phyloP scores from a whole-genome alignment of 2,888 invertebrate species.

The Plutella xylostella region DNA sequence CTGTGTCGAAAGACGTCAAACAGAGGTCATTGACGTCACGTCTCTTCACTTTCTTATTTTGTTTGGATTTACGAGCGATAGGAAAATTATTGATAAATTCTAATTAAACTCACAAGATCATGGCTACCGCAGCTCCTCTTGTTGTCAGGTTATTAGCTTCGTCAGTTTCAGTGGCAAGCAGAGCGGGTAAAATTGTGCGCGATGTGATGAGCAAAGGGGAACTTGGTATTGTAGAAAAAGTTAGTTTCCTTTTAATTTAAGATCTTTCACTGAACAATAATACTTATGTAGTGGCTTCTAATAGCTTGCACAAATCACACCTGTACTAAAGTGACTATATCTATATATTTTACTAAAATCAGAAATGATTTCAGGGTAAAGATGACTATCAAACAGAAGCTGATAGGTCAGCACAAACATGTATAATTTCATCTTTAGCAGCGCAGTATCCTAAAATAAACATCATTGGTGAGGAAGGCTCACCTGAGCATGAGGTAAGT shows the following conservation, averaged over 20 bases:
- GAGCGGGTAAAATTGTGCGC: constrained; percentile 90
- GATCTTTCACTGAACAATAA: neutral
- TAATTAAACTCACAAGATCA: constrained; percentile 23
- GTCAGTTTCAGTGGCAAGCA: constrained; percentile 81
- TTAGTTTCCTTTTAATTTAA: constrained; percentile 25
- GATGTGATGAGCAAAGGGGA: constrained; percentile 92
- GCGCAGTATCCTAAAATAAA: constrained; percentile 85
- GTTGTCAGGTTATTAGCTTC: constrained; percentile 80
- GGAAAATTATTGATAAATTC: neutral
- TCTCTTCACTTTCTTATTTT: neutral
- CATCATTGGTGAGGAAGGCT: constrained; percentile 93
- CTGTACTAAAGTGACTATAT: too few relatives aligned
- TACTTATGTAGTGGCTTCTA: neutral
- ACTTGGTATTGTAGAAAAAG: constrained; percentile 93
- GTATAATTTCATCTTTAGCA: constrained; percentile 89
- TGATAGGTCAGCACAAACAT: constrained; percentile 93
- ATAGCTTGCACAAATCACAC: too few relatives aligned
- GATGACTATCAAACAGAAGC: constrained; percentile 99
- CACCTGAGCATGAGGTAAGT: constrained; percentile 69
- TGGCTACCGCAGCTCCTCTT: constrained; percentile 75
- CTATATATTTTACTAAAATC: neutral
- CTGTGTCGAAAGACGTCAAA: neutral
- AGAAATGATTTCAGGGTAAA: constrained; percentile 70
- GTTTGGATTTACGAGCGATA: neutral
- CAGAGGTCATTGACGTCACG: neutral